Conservation (phyloP, 1,140 invertebrate genomes). For the Drosophila busckii region DNA sequence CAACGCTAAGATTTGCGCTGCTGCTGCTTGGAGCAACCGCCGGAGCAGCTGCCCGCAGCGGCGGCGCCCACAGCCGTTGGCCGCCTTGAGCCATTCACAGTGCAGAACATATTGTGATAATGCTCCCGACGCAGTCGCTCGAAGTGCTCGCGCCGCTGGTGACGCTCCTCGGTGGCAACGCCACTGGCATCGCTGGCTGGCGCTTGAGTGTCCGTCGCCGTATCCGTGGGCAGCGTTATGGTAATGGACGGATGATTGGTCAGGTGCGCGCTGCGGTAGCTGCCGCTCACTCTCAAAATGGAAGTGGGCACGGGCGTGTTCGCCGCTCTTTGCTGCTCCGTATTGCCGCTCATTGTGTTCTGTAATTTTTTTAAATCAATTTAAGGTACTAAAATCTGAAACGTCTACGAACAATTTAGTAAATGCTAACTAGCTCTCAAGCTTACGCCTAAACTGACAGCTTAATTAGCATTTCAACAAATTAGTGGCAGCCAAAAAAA, state of each 20-base stretch:
- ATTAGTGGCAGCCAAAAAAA: slow-evolving; percentile 49
- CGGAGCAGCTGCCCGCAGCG: no score
- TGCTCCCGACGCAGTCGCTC: slow-evolving; percentile 48
- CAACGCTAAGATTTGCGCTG: no score
- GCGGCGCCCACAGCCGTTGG: no score
- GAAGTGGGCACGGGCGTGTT: slow-evolving; percentile 1
- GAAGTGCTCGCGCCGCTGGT: slow-evolving; percentile 27
- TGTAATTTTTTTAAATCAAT: background rate
- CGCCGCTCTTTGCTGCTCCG: background rate
- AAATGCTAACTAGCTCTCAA: no score
- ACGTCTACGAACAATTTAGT: slow-evolving; percentile 30
- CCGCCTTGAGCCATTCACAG: background rate
- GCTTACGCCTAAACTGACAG: no score
- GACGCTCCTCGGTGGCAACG: slow-evolving; percentile 10
- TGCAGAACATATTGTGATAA: slow-evolving; percentile 36
- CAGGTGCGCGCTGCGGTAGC: slow-evolving; percentile 17
- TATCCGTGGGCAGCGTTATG: slow-evolving; percentile 11
- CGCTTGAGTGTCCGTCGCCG: background rate
- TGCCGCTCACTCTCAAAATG: slow-evolving; percentile 24
- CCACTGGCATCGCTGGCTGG: slow-evolving; percentile 11
- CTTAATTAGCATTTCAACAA: slow-evolving; percentile 70
- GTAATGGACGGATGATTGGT: slow-evolving; percentile 21
- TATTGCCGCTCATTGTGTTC: slow-evolving; percentile 9
- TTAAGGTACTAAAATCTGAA: slow-evolving; percentile 7
- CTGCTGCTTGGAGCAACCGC: no score